phyloP scores from a whole-genome alignment of 2,113 vertebrate genomes.

The Crotalus horridus region DNA sequence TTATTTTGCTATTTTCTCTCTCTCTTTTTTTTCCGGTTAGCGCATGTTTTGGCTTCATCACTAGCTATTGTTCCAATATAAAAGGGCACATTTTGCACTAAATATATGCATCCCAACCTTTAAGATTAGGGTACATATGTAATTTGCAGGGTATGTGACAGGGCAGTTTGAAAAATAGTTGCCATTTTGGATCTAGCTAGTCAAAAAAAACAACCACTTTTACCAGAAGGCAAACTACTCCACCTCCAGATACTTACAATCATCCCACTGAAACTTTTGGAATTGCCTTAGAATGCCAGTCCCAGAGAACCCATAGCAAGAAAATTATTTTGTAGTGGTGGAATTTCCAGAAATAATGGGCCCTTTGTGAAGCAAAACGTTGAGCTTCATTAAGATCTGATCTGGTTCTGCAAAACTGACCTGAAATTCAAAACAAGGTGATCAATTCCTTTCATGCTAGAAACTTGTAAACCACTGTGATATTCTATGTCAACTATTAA shows the following conservation, averaged over 20 bases:
- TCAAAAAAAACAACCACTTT: background rate
- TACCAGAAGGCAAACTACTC: background rate
- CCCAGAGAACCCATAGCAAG: background rate
- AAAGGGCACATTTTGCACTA: background rate
- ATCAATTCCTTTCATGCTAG: background rate
- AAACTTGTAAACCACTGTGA: background rate
- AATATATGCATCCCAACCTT: background rate
- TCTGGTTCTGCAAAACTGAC: background rate
- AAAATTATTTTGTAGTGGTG: background rate
- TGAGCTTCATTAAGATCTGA: background rate
- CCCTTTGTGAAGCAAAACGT: background rate
- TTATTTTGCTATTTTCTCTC: background rate
- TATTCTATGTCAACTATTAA: background rate
- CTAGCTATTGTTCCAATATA: background rate
- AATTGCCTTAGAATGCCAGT: background rate
- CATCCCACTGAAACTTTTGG: background rate
- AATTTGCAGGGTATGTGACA: background rate
- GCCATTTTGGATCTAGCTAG: background rate
- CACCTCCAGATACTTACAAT: background rate
- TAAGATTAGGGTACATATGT: background rate
- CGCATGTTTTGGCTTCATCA: background rate
- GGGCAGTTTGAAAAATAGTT: background rate
- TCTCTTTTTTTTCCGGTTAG: background rate
- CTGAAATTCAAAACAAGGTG: background rate
- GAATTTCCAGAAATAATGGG: background rate